phyloP scores from a whole-genome alignment of 2,888 invertebrate genomes.

The Agelastica alni region DNA sequence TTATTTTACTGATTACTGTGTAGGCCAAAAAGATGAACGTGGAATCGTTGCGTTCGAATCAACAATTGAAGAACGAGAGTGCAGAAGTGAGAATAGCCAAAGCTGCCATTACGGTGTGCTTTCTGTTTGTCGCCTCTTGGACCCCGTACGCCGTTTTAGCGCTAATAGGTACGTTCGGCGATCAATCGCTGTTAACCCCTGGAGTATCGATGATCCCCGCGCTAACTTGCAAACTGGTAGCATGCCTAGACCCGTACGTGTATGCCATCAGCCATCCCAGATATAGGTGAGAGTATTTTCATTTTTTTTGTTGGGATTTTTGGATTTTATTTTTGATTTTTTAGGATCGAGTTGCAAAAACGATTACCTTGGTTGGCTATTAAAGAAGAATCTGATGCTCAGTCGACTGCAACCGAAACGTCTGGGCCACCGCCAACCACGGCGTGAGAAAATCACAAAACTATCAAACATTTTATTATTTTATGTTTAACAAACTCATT shows the following conservation, averaged over 20 bases:
- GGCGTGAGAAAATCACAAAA: too few relatives aligned
- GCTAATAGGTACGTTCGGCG: constrained; percentile 80
- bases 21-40: constrained; percentile 91
- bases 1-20: too few relatives aligned
- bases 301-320: too few relatives aligned
- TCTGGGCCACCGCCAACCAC: constrained; percentile 23
- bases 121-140: constrained; percentile 85
- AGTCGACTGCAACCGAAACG: constrained; percentile 57
- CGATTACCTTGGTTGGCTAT: constrained; percentile 80
- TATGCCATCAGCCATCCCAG: constrained; percentile 91
- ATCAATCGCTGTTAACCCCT: constrained; percentile 72
- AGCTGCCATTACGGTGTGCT: constrained; percentile 85
- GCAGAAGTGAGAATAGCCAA: constrained; percentile 86
- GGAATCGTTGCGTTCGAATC: constrained; percentile 76
- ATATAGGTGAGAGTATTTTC: constrained; percentile 77
- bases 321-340: too few relatives aligned
- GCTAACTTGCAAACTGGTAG: constrained; percentile 83
- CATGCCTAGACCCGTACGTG: constrained; percentile 90
- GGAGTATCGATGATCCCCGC: constrained; percentile 86
- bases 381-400: constrained; percentile 63
- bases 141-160: constrained; percentile 86
- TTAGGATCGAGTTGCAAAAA: constrained; percentile 76
- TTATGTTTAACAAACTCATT: too few relatives aligned
- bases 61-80: constrained; percentile 68
- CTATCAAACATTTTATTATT: too few relatives aligned